Conservation (phyloP, 1,140 invertebrate species). For the Eueides isabella region DNA sequence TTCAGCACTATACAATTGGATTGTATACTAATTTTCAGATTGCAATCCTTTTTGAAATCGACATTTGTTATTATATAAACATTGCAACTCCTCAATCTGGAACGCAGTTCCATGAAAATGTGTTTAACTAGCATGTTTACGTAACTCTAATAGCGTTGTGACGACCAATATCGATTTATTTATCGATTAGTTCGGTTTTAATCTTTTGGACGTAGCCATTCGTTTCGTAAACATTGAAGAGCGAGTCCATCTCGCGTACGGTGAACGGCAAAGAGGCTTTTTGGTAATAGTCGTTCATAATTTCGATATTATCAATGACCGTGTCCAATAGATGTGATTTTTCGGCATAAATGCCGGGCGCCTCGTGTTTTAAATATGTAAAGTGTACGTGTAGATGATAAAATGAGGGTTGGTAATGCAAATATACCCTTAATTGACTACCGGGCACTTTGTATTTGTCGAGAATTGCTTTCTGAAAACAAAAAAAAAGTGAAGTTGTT, state of each 20-base stretch:
- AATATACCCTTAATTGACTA: conserved; percentile 91
- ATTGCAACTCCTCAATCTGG: conserved; percentile 81
- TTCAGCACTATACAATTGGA: conserved; percentile 75
- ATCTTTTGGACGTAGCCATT: conserved; percentile 70
- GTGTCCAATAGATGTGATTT: conserved; percentile 93
- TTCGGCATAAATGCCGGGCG: conserved; percentile 91
- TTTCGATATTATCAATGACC: conserved; percentile 96
- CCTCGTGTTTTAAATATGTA: conserved; percentile 91
- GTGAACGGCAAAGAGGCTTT: conserved; percentile 89
- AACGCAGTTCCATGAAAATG: conserved; percentile 82
- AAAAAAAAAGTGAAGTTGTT: conserved; percentile 25
- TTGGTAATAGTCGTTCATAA: conserved; percentile 92
- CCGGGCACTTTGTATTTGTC: conserved; percentile 90
- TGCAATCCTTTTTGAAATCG: conserved; percentile 69
- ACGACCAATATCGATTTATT: conserved; percentile 44
- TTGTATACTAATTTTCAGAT: conserved; percentile 78
- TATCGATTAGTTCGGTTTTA: conserved; percentile 64
- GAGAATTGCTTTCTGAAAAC: conserved; percentile 87
- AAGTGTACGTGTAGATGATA: conserved; percentile 98
- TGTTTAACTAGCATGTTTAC: conserved; percentile 65
- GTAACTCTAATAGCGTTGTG: not conserved
- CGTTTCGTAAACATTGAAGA: conserved; percentile 80
- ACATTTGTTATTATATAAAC: conserved; percentile 80
- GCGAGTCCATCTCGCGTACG: conserved; percentile 84
- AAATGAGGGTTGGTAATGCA: conserved; percentile 98